Percentiles rank a stretch among this genome's conserved stretches.
These are phyloP conservation scores for Scolanthus callimorphus DNA, from an alignment of 92 coral and sea anemone genomes.

Conservation along the genomic window DNA sequence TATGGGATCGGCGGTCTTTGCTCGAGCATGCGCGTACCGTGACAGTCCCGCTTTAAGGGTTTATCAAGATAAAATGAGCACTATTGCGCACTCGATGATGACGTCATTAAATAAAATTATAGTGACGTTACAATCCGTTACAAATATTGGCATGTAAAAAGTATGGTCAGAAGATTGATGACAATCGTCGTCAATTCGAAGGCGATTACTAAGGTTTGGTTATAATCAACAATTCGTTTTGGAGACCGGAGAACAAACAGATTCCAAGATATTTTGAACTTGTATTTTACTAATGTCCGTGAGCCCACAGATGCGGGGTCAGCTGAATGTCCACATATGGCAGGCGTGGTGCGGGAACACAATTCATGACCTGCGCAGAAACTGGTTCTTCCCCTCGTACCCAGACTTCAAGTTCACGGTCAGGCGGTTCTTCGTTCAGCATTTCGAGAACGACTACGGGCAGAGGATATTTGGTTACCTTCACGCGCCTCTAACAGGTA, in stretches of 20 bases:
- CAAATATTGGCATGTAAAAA: no score
- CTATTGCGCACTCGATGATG: no score
- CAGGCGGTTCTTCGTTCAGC: slow-evolving; percentile 55
- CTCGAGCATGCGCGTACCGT: no score
- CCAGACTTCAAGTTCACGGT: slow-evolving; percentile 86
- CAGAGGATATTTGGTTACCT: slow-evolving; percentile 92
- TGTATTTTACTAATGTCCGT: background rate
- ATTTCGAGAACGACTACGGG: slow-evolving; percentile 76
- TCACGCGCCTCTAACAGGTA: slow-evolving; percentile 92
- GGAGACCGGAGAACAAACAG: no score
- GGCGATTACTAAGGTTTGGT: no score
- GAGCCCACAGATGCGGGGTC: slow-evolving; percentile 74
- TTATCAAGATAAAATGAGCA: no score
- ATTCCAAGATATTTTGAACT: background rate
- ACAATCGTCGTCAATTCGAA: no score
- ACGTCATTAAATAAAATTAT: no score
- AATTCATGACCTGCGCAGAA: slow-evolving; percentile 83
- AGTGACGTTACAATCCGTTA: no score
- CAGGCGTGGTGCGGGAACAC: slow-evolving; percentile 99
- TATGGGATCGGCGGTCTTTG: no score
- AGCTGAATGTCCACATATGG: slow-evolving; percentile 93
- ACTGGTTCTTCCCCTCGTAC: slow-evolving; percentile 82
- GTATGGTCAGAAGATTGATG: no score
- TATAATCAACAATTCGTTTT: background rate
- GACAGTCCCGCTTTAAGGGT: no score